Conservation (phyloP, 1,140 invertebrate genomes). For the Hyphantria cunea region DNA sequence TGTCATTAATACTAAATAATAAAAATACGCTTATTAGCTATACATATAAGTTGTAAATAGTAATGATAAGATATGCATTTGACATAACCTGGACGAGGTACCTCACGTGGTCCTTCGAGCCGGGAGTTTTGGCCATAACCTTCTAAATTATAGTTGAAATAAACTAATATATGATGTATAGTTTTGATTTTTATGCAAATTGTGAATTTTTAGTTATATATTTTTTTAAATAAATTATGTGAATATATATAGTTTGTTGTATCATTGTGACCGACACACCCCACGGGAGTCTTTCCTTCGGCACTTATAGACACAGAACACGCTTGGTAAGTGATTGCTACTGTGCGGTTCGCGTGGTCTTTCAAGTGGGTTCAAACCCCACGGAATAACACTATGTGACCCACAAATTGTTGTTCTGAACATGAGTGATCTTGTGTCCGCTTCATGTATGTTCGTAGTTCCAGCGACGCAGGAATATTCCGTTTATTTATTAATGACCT, state of each 20-base stretch:
- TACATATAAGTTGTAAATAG: slow-evolving; percentile 16
- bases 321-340: too few relatives aligned
- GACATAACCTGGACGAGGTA: background rate
- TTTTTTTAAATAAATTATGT: slow-evolving; percentile 30
- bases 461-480: too few relatives aligned
- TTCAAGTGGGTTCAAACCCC: too few relatives aligned
- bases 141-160: background rate
- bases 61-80: slow-evolving; percentile 10
- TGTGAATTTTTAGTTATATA: slow-evolving; percentile 22
- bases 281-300: too few relatives aligned
- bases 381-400: too few relatives aligned
- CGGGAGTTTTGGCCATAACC: background rate
- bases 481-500: too few relatives aligned
- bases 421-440: too few relatives aligned
- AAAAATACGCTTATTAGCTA: slow-evolving; percentile 17
- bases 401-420: too few relatives aligned
- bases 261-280: background rate
- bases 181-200: slow-evolving; percentile 5
- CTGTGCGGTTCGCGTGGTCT: too few relatives aligned
- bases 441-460: too few relatives aligned
- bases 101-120: too few relatives aligned
- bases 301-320: too few relatives aligned
- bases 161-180: slow-evolving; percentile 22
- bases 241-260: slow-evolving; percentile 13
- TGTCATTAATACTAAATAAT: slow-evolving; percentile 7